phyloP scores from a whole-genome alignment of 1,140 invertebrate species.

The Coptotermes formosanus region DNA sequence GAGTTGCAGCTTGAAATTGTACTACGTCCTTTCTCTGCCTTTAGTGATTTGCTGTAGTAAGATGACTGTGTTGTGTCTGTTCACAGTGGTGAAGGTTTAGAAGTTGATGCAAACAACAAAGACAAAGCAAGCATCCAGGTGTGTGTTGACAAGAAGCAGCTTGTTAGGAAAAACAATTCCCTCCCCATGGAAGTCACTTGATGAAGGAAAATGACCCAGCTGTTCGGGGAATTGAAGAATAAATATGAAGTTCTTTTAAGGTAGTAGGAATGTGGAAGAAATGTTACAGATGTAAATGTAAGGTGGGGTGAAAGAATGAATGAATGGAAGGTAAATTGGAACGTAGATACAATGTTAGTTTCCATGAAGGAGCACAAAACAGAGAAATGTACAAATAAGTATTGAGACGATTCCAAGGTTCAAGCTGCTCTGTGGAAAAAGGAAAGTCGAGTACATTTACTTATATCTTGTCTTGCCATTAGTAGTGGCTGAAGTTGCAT shows the following conservation, averaged over 20 bases:
- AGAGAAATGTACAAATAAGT: neutral
- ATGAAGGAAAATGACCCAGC: conserved; percentile 26
- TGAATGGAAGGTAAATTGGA: too few species aligned
- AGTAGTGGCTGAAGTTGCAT: neutral
- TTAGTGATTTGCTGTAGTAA: neutral
- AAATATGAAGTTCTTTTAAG: neutral
- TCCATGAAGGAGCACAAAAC: neutral
- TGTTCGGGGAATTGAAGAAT: conserved; percentile 23
- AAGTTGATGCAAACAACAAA: conserved; percentile 22
- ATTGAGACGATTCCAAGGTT: neutral
- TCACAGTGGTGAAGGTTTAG: conserved; percentile 22
- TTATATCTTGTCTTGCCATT: neutral
- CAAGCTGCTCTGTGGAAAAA: neutral
- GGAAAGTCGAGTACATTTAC: neutral
- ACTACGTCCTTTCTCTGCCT: neutral
- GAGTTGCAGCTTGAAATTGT: too few species aligned
- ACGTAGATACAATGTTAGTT: neutral
- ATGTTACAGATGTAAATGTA: neutral
- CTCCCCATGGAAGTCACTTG: conserved; percentile 32
- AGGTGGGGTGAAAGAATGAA: neutral
- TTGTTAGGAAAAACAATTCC: conserved; percentile 31
- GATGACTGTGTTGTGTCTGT: neutral
- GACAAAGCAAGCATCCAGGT: conserved; percentile 24
- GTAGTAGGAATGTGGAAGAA: neutral
- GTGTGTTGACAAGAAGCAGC: conserved; percentile 26